phyloP scores from a whole-genome alignment of 2,888 invertebrate genomes.

The Panopea generosa region DNA sequence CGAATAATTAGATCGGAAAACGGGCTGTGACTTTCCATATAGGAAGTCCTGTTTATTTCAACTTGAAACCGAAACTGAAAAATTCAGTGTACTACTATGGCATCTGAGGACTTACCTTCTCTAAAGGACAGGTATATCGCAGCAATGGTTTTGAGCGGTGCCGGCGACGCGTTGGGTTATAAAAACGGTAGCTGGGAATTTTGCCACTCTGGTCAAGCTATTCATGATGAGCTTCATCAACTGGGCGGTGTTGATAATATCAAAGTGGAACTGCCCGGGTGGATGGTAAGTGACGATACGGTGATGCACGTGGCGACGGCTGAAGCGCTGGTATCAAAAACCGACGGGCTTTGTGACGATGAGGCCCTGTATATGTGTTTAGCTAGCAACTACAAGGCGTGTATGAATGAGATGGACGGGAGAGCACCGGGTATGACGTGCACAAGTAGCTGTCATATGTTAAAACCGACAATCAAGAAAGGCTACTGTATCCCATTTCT shows the following conservation, averaged over 20 bases:
- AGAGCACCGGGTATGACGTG: slow-evolving; percentile 44
- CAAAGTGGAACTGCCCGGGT: slow-evolving; percentile 68
- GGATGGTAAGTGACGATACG: slow-evolving; percentile 84
- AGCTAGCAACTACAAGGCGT: slow-evolving; percentile 69
- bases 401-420: slow-evolving; percentile 79
- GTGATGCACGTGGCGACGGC: slow-evolving; percentile 84
- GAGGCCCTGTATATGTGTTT: slow-evolving; percentile 65
- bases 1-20: too few species aligned
- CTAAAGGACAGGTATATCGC: slow-evolving; percentile 66
- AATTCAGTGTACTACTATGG: too few species aligned
- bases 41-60: too few species aligned
- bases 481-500: slow-evolving; percentile 40
- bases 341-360: slow-evolving; percentile 15
- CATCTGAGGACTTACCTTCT: too few species aligned
- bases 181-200: slow-evolving; percentile 82
- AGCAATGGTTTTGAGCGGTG: slow-evolving; percentile 83
- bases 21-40: too few species aligned
- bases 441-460: background rate
- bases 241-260: slow-evolving; percentile 78
- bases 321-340: slow-evolving; percentile 65
- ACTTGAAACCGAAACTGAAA: too few species aligned
- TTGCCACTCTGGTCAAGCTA: slow-evolving; percentile 69
- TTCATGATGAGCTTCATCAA: slow-evolving; percentile 74
- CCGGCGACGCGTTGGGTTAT: slow-evolving; percentile 83
- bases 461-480: slow-evolving; percentile 9